phyloP scores from a whole-genome alignment of 2,113 vertebrate species.

The Suricata suricatta region DNA sequence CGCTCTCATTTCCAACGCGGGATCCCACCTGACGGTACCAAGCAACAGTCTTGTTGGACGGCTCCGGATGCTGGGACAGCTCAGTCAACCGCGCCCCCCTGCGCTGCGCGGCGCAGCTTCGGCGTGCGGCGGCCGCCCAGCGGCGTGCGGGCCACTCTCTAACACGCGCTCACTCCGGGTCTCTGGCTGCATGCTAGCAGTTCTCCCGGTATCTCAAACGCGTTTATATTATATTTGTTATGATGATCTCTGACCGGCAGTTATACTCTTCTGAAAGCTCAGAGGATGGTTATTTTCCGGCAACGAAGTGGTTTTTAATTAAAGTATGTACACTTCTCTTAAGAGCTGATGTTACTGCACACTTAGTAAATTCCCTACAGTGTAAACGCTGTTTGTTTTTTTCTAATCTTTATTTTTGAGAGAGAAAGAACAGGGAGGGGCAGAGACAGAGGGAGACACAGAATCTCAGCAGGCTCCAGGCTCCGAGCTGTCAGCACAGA shows the following conservation, averaged over 20 bases:
- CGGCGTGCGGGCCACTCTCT: neutral
- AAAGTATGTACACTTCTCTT: neutral
- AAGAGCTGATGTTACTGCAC: neutral
- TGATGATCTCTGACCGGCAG: neutral
- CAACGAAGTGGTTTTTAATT: neutral
- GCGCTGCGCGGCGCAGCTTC: rapidly evolving
- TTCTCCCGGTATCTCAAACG: neutral
- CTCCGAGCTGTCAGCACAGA: too few relatives aligned
- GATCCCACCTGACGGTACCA: neutral
- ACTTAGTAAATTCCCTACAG: neutral
- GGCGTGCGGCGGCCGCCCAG: neutral
- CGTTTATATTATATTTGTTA: neutral
- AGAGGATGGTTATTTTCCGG: neutral
- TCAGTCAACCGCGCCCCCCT: neutral
- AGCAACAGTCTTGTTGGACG: neutral
- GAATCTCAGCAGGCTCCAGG: too few relatives aligned
- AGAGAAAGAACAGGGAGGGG: too few relatives aligned
- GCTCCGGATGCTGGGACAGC: neutral
- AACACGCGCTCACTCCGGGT: neutral
- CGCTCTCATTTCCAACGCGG: neutral
- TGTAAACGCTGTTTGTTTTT: neutral
- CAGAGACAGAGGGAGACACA: too few relatives aligned
- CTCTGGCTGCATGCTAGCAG: neutral
- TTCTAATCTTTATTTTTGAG: too few relatives aligned
- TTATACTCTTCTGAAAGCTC: neutral